Conservation (phyloP, 2,888 invertebrate species). For the Sclerodermus sp. region DNA sequence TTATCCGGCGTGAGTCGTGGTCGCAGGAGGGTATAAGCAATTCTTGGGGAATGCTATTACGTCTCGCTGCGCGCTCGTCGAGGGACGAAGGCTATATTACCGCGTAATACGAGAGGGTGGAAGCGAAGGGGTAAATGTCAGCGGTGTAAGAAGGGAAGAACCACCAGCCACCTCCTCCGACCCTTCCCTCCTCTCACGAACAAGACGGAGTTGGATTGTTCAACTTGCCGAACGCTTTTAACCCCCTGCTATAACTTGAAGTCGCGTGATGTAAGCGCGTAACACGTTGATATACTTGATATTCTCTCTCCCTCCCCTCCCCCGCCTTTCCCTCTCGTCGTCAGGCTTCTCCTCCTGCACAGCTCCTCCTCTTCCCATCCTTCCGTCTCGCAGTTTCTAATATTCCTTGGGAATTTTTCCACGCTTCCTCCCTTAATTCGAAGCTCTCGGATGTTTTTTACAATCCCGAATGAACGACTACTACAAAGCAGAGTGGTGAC, state of each 20-base stretch:
- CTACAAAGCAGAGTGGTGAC: no score
- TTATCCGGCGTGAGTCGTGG: constrained; percentile 31
- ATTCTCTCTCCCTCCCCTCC: background rate
- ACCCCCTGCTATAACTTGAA: constrained; percentile 8
- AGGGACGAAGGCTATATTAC: constrained; percentile 34
- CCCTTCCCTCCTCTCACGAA: constrained; percentile 11
- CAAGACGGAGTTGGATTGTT: constrained; percentile 15
- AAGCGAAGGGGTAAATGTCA: constrained; percentile 33
- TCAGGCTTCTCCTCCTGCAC: no score
- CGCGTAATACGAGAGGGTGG: constrained; percentile 31
- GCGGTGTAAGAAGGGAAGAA: constrained; percentile 21
- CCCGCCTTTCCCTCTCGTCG: no score
- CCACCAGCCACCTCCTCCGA: background rate
- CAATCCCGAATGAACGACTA: no score
- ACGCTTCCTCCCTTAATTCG: no score
- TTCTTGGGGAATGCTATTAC: constrained; percentile 42
- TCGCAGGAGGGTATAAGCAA: constrained; percentile 35
- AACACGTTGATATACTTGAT: background rate
- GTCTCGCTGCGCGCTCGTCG: constrained; percentile 31
- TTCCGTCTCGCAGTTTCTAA: no score
- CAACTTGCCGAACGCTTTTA: constrained; percentile 25
- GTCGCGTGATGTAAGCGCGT: background rate
- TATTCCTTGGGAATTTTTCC: no score
- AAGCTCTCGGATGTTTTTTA: no score
- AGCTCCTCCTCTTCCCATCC: no score